Base-by-base conservation (phyloP, 2,797 vertebrate genomes). In the Gallinago nigripennis region DNA sequence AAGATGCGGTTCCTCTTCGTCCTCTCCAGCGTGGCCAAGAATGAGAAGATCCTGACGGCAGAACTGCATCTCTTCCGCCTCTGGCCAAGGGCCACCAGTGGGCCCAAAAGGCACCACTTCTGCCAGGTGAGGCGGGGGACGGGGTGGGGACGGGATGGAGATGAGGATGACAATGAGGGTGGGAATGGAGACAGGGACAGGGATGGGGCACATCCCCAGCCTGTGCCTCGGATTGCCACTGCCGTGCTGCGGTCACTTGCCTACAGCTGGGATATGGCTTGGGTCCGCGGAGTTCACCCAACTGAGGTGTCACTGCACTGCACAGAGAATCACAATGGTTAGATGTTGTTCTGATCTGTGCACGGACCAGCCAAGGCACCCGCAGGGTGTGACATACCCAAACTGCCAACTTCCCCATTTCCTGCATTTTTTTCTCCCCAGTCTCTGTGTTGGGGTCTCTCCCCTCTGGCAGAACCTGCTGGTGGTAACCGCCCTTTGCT, bases 61-160 rank as follows among this genome's bases (percentile, higher is more conserved):
- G 99, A 99, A 92, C 97, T 99, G 8, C 99, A 99, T 88, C 98
- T 99, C 7, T 99, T 99, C 96, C 99, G 99, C 87, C 97, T 99
- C 81, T 95, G 98, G 82, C 97, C 98, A 2, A 98, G 98, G 78
- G 78, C 93, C 12, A 91, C 97, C 0, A 72, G 81, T 0, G 72
- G 95, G 9, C 91, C 82, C 82, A 98, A 97, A 91, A 98, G 98
- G 46, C 98, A 99, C 30, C 99, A 99, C 87, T 97, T 98, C 82
- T 98, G 98, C 92, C 98, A 98, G 98, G 98, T 98, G 97, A 66
- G 73, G 58, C 12, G 10, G 7, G 21, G 30, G 27, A 15, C 1
- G 5, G 50, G 28, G 7, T 0, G 6, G 24, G 18, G 24, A 27
- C 14, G 12, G 25, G 45, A 39, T 8, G 21, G 45, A 70, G 46